These are phyloP conservation scores for Bolinopsis microptera DNA, from an alignment of 37 sponge, comb jelly and placozoan genomes.

Conservation along the genomic window DNA sequence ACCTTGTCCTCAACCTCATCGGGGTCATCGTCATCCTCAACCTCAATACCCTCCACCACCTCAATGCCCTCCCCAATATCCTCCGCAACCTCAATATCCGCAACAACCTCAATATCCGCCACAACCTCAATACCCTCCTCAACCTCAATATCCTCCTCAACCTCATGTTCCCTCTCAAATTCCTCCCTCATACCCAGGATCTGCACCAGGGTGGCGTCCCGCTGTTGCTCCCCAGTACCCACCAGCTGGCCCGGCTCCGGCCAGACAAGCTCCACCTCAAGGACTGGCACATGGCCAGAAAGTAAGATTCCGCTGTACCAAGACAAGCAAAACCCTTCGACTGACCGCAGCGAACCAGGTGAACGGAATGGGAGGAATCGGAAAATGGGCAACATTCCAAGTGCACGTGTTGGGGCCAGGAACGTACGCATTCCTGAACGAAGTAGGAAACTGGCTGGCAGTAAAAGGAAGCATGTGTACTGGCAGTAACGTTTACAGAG, in stretches of 20 bases:
- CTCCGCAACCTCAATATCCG: no score
- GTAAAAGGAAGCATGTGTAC: not conserved
- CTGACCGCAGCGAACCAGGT: not conserved
- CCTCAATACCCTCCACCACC: no score
- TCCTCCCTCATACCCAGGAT: not conserved
- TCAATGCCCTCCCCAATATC: no score
- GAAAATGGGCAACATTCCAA: not conserved
- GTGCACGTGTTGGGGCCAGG: conserved; percentile 25
- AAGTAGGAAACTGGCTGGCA: not conserved
- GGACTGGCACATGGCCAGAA: not conserved
- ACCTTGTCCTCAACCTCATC: not conserved
- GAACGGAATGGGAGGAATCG: not conserved
- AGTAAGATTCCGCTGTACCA: conserved; percentile 37
- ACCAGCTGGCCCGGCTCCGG: not conserved
- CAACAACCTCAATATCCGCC: not conserved
- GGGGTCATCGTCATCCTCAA: no score
- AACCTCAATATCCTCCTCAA: conserved; percentile 4
- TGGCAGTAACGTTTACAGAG: not conserved
- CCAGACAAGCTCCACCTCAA: not conserved
- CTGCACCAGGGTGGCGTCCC: not conserved
- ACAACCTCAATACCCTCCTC: not conserved
- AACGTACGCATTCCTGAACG: not conserved
- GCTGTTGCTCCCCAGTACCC: not conserved
- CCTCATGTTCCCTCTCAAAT: not conserved
- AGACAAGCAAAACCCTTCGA: not conserved